Base-by-base conservation (phyloP, 2,113 vertebrate species). In the Dascyllus trimaculatus region DNA sequence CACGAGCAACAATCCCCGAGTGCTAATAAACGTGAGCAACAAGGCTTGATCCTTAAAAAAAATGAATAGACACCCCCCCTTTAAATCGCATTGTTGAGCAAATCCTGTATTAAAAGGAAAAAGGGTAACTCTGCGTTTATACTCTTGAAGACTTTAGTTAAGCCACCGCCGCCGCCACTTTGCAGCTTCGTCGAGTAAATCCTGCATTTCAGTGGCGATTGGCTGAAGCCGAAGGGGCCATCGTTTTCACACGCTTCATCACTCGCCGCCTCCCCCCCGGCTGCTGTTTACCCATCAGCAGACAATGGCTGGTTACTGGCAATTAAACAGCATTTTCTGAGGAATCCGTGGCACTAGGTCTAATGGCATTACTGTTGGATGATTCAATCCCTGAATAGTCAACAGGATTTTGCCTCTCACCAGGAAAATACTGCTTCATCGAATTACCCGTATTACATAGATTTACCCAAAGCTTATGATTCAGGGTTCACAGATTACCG, bases 51-150 rank as follows among this genome's bases (percentile, higher is more conserved):
- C 96, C 96, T 95, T 93, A 95, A 94, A 80, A 88, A 76, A 85
- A 90, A 91, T 78, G 95, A 97, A 98, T 95, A 96, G 96, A 96
- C 94, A 94, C 93, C 94, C 94, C n/a, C 76, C 77, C 87, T 35
- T 19, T 94, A 96, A 97, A 97, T 97, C 96, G 95, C 95, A 96
- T 97, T 98, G 96, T 97, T 95, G 95, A 96, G 96, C 96, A 97
- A 99, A 98, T 97, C 97, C 96, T 94, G 95, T 93, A 95, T 97
- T 96, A 96, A 93, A 92, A 92, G 85, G 82, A 85, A 95, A 85
- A 95, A 96, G 96, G 96, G 96, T 97, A 96, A 96, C 96, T 97
- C 95, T 96, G 96, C 96, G 94, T 97, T 97, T 97, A 97, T 95
- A 96, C 96, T 96, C 96, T 95, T 88, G 88, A 90, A 92, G 91